Evolutionary conservation across 2,888 invertebrate species (phyloP), one percentile per base, ranked within the genome.

Genomic region (Morinoia aosen): DNA sequence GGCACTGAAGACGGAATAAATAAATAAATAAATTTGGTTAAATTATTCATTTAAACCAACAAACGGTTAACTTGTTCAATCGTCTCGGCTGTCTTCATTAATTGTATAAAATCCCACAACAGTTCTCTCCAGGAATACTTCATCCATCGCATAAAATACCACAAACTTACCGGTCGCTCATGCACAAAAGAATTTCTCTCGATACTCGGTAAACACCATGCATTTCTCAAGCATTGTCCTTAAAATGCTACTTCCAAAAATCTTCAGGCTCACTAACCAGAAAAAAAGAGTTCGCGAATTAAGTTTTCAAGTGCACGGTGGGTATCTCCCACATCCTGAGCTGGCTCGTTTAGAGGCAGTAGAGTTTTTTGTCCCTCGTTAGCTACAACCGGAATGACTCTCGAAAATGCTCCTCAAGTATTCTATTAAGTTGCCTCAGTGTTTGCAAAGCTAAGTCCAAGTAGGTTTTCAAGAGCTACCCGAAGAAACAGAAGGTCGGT

Each of bases 391-490:
- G 48, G 48, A 90, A 90, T 48, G 90, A 90, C 90, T 90, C 90
- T 90, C 48, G 90, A 90, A 76, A 90, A 90, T 90, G 90, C 90
- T 48, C 90, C 90, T 76, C 40, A 90, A 90, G 90, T 48, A 90
- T 90, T 90, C 90, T 90, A 90, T 90, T 90, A 90, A 90, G 90
- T 90, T 90, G 48, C 90, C 90, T 90, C 12, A 90, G 90, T 40
- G 40, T 90, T 48, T 90, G 40, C 39, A 48, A 90, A 90, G 90
- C 48, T 48, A 90, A 48, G 90, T 48, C 39, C 90, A 90, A 90
- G 48, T 90, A 48, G 40, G 48, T 90, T 90, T 90, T 76, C 25
- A 76, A 76, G 76, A 76, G 76, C 76, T 76, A 33, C 76, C 76
- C 76, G 33, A 76, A 76, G 76, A 76, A 76, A 76, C 76, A 76